Base-by-base conservation (phyloP, 1,140 invertebrate genomes). In the Aphis gossypii region DNA sequence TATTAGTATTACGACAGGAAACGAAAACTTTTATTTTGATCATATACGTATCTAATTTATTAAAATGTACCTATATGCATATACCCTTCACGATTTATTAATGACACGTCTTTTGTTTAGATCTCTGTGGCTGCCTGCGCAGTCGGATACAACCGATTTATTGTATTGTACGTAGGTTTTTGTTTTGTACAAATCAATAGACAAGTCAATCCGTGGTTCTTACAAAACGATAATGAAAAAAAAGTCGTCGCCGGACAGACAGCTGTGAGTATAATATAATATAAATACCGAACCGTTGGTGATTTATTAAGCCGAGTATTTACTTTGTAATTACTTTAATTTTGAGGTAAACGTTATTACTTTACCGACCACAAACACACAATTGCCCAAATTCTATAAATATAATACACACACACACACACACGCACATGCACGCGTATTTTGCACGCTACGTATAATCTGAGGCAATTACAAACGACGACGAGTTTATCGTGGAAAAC, bases 391-490 rank as follows among this genome's bases (percentile, higher is more conserved):
- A 51, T 44, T n/a, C 2, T 87, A 87, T 51, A 21, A n/a, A 8
- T 48, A 88, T 11, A 38, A 38, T 11, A 30, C 41, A 44, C 9
- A 30, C 38, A 84, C 21, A 25, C 9, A 44, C 9, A 38, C 23
- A 30, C 41, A 44, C 23, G 14, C 38, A 84, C 35, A 25, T 3
- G 30, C 9, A n/a, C 5, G 21, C 25, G 41, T 86, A 46, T n/a
- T 46, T 44, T 86, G 44, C 60, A n/a, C 25, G 25, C 41, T 46
- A 86, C 83, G 83, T 88, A 35, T 54, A 54, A 89, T 38, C 25
- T 35, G n/a, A 89, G 30, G 87, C n/a, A 35, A 89, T 89, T 54
- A 54, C 35, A 89, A 89, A 89, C 25, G 87, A 54, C 41, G 48
- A 54, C 25, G 9, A 51, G 20, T 89, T 11, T 89, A 35, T 89